These are phyloP conservation scores for Butorides virescens DNA, from an alignment of 2,113 vertebrate genomes.

Conservation along the genomic window DNA sequence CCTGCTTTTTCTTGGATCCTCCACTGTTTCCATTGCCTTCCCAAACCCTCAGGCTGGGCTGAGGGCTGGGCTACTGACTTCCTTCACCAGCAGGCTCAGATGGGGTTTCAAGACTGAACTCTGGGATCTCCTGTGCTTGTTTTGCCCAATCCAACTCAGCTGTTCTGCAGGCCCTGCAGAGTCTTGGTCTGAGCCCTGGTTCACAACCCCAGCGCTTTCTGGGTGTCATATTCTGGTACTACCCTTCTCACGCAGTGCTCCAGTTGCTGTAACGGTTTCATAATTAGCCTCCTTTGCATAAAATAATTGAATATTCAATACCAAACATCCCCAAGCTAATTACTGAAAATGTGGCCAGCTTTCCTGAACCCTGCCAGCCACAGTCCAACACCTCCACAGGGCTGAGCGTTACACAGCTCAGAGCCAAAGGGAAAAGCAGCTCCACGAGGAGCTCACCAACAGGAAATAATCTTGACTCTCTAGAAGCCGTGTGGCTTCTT, in stretches of 20 bases:
- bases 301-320: slow-evolving; percentile 7
- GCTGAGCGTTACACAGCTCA: neutral
- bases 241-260: neutral
- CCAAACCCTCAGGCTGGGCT: neutral
- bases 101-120: neutral
- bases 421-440: neutral
- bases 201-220: neutral
- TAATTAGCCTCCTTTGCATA: neutral
- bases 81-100: neutral
- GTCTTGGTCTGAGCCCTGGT: neutral
- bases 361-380: neutral
- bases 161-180: neutral
- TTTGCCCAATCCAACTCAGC: neutral
- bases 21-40: neutral
- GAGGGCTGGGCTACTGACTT: neutral
- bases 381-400: neutral
- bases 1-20: neutral
- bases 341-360: neutral
- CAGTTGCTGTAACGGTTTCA: neutral
- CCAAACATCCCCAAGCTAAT: neutral
- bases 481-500: neutral
- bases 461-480: neutral
- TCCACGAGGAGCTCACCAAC: neutral
- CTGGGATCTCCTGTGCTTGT: neutral
- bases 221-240: neutral